These are phyloP conservation scores for Hololepta plana DNA, from an alignment of 2,888 invertebrate species.

Conservation along the genomic window DNA sequence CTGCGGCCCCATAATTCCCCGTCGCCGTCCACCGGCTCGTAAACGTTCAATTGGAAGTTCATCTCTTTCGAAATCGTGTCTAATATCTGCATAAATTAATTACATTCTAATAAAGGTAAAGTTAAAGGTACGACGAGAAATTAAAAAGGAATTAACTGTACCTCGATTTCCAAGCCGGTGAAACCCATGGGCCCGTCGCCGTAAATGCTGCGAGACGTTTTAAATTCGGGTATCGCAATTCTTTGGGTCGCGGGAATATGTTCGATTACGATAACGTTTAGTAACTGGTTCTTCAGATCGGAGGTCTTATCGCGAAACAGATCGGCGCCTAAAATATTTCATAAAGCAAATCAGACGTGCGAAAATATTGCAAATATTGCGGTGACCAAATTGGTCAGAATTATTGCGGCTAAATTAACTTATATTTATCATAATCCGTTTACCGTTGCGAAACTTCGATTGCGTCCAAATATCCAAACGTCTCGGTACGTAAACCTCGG, in stretches of 20 bases:
- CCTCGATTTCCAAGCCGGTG: conserved; percentile 53
- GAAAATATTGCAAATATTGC: neutral
- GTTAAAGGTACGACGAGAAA: neutral
- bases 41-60: conserved; percentile 52
- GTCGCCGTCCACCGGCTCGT: conserved; percentile 41
- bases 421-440: no score
- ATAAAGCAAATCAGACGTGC: conserved; percentile 11
- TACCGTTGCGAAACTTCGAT: conserved; percentile 36
- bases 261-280: conserved; percentile 44
- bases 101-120: neutral
- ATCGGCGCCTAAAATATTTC: conserved; percentile 19
- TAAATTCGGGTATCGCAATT: conserved; percentile 14
- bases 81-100: conserved; percentile 37
- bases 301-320: conserved; percentile 40
- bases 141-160: conserved; percentile 17
- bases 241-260: conserved; percentile 45
- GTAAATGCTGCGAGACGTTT: conserved; percentile 12
- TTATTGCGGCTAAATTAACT: neutral
- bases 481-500: conserved; percentile 36
- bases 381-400: neutral
- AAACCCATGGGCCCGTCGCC: conserved; percentile 17
- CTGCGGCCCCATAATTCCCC: conserved; percentile 49
- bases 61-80: conserved; percentile 45
- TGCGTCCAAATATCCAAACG: conserved; percentile 50
- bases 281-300: conserved; percentile 36